Evolutionary conservation across 2,113 vertebrate species (phyloP).

Genomic region (Campylomormyrus tamandua): DNA sequence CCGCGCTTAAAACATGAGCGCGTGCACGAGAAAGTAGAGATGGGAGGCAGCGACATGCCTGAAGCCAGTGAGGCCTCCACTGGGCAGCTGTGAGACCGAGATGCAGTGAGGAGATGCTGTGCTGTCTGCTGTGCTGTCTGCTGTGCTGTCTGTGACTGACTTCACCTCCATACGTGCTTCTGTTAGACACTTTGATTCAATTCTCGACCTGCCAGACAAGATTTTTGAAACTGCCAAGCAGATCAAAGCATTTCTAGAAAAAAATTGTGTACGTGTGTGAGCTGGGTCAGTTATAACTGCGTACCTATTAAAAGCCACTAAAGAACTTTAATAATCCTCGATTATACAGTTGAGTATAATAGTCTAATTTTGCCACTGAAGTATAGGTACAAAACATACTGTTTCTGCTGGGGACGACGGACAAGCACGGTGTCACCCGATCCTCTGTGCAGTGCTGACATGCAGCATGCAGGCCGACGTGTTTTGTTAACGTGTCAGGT

Average conservation of each 20-base stretch:
- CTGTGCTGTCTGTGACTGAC: background rate
- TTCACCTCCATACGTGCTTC: background rate
- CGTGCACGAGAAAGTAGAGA: background rate
- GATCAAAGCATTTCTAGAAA: conserved; percentile 10
- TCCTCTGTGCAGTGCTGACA: background rate
- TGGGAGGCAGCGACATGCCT: background rate
- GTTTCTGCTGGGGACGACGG: background rate
- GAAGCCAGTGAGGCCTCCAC: background rate
- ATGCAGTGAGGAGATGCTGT: background rate
- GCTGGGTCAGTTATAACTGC: background rate
- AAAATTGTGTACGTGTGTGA: conserved; percentile 5
- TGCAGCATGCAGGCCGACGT: background rate
- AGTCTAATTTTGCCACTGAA: background rate
- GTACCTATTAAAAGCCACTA: background rate
- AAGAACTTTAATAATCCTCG: background rate
- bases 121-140: too few relatives aligned
- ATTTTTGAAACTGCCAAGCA: conserved; percentile 18
- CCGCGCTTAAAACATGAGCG: background rate
- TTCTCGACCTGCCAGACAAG: conserved; percentile 24
- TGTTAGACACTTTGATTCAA: background rate
- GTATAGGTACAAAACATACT: background rate
- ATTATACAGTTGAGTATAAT: background rate
- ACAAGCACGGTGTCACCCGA: background rate
- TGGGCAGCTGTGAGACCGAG: background rate
- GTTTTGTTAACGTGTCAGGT: too few relatives aligned